Base-by-base conservation (phyloP, 2,888 invertebrate species). In the Vanessa cardui region DNA sequence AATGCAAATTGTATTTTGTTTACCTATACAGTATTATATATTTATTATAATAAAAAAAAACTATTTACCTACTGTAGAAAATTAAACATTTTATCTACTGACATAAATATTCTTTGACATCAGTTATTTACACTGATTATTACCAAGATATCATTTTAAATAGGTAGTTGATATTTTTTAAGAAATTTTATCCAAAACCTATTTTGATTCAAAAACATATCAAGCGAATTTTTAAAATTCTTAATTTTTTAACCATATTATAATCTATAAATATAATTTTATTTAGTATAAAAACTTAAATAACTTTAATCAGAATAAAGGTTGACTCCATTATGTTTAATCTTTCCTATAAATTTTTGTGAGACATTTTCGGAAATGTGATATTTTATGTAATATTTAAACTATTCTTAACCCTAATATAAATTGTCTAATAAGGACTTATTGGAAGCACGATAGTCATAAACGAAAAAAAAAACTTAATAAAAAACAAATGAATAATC, bases 331-430 rank as follows among this genome's bases (percentile, higher is more conserved):
- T 62, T 62, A 49, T 20, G 65, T 74, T 76, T 63, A 72, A 76
- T 31, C 52, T 54, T 54, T 16, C 21, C 20, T 31, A n/a, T 21
- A 74, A 76, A 73, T 75, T 70, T 74, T 77, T 79, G 73, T 79
- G 81, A 80, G 74, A 78, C 82, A 83, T 82, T 83, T 80, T 83
- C 79, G 83, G 78, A 78, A 84, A 84, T 89, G 89, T 89, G 89
- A 89, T 89, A 89, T 89, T 89, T 88, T 88, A 83, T 79, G 85
- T 88, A 88, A 86, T 81, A 78, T 75, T 68, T 71, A 63, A 68
- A 65, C 68, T 71, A 70, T 73, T 74, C 67, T 73, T 74, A 58
- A 46, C 47, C 46, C 58, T 62, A 54, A 70, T 64, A 33, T 58
- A 62, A 58, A 60, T 18, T 18, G 16, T 59, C 26, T 56, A 59